Percentiles rank a stretch among this genome's conserved stretches.
Conservation (phyloP, 2,113 vertebrate genomes). For the Electrona antarctica region DNA sequence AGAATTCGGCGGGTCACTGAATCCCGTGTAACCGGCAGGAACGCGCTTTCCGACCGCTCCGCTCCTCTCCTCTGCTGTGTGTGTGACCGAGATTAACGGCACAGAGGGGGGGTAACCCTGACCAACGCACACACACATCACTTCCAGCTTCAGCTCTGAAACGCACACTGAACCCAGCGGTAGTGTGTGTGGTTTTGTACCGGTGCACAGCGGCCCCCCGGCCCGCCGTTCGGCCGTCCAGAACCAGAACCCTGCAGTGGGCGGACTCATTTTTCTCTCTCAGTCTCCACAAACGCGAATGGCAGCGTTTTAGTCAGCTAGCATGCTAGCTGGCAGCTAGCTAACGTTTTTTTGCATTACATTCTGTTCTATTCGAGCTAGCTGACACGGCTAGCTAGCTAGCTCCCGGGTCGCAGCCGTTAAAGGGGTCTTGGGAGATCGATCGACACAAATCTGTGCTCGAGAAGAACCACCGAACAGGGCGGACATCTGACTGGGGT, state of each 20-base stretch:
- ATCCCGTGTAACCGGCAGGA: slow-evolving; percentile 48
- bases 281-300: slow-evolving; percentile 45
- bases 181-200: slow-evolving; percentile 35
- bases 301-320: slow-evolving; percentile 62
- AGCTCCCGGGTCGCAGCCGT: neutral
- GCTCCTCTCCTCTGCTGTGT: slow-evolving; percentile 41
- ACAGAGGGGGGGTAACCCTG: slow-evolving; percentile 59
- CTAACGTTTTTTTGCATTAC: slow-evolving; percentile 56
- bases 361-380: slow-evolving; percentile 38
- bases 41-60: slow-evolving; percentile 75
- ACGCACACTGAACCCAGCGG: neutral
- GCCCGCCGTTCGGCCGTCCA: slow-evolving; percentile 32
- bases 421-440: neutral
- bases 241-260: slow-evolving; percentile 30
- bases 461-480: neutral
- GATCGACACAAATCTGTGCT: neutral
- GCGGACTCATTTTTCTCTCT: slow-evolving; percentile 48
- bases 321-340: slow-evolving; percentile 64
- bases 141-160: slow-evolving; percentile 58
- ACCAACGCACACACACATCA: slow-evolving; percentile 35
- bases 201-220: slow-evolving; percentile 29
- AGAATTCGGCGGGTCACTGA: too few relatives aligned
- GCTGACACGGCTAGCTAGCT: slow-evolving; percentile 3
- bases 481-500: neutral
- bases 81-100: slow-evolving; percentile 63